Evolutionary conservation across 2,888 invertebrate genomes (phyloP).

Genomic region (Lasioglossum leucozonium): DNA sequence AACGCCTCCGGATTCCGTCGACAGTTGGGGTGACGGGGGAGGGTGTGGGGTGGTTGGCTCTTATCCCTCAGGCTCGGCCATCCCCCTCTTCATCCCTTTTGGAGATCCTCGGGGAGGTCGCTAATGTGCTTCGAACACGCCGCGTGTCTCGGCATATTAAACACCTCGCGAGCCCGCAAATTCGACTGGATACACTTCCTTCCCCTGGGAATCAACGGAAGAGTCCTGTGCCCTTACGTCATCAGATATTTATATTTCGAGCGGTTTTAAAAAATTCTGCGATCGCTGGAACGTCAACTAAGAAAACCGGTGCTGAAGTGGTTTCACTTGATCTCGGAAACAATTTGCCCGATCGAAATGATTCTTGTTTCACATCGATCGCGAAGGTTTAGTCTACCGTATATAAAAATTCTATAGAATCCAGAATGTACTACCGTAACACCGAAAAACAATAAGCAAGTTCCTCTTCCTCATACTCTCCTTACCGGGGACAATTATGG

Average conservation of each 20-base stretch:
- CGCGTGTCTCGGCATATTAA: constrained; percentile 81
- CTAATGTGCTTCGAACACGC: constrained; percentile 80
- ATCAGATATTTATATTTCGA: not conserved
- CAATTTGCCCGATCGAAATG: not conserved
- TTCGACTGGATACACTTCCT: constrained; percentile 44
- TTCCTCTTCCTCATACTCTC: not conserved
- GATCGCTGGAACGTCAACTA: too few species aligned
- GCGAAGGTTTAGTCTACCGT: not conserved
- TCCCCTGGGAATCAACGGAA: constrained; percentile 22
- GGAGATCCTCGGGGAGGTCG: constrained; percentile 64
- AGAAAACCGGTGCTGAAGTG: too few species aligned
- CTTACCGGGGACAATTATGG: not conserved
- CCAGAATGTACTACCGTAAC: not conserved
- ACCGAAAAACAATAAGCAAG: not conserved
- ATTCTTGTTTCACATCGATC: not conserved
- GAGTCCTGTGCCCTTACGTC: not conserved
- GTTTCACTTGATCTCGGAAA: too few species aligned
- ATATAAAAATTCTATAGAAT: not conserved
- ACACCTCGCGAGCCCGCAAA: constrained; percentile 59
- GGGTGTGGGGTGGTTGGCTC: not conserved
- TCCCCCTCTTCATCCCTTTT: constrained; percentile 26
- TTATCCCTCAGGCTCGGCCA: constrained; percentile 23
- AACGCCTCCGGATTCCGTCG: constrained; percentile 46
- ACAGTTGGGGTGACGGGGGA: not conserved
- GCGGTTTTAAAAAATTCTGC: not conserved